These are phyloP conservation scores for Rhodeus uyekii DNA, from an alignment of 2,797 vertebrate genomes.

Conservation along the genomic window DNA sequence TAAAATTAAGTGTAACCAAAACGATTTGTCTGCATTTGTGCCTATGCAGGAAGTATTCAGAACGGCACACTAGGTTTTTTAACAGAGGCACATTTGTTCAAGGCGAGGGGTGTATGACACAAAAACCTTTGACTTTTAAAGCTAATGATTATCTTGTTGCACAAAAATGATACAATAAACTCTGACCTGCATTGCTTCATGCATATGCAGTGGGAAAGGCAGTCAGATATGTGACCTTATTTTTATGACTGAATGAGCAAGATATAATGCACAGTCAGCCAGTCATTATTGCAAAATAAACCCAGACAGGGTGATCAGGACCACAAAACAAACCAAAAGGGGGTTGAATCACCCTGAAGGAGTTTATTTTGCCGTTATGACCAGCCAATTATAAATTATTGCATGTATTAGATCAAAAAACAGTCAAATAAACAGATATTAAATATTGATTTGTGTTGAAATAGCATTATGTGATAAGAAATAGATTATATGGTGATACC, in stretches of 20 bases:
- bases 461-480: not conserved
- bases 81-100: conserved; percentile 7
- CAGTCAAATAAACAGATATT: conserved; percentile 8
- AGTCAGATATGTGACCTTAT: not conserved
- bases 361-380: conserved; percentile 8
- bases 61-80: not conserved
- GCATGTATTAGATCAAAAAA: not conserved
- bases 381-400: not conserved
- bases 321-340: not conserved
- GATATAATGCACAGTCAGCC: not conserved
- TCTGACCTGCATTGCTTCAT: conserved; percentile 21
- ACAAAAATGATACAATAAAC: not conserved
- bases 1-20: not conserved
- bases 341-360: not conserved
- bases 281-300: not conserved
- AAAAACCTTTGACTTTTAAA: not conserved
- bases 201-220: not conserved
- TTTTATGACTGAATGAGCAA: not conserved
- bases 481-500: not conserved
- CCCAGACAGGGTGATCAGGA: not conserved
- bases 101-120: not conserved
- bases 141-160: not conserved
- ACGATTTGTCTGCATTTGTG: not conserved
- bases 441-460: not conserved
- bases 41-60: not conserved